Evolutionary conservation across 2,113 vertebrate genomes (phyloP), one percentile per base, ranked within the genome.

Genomic region (Echinops telfairi): DNA sequence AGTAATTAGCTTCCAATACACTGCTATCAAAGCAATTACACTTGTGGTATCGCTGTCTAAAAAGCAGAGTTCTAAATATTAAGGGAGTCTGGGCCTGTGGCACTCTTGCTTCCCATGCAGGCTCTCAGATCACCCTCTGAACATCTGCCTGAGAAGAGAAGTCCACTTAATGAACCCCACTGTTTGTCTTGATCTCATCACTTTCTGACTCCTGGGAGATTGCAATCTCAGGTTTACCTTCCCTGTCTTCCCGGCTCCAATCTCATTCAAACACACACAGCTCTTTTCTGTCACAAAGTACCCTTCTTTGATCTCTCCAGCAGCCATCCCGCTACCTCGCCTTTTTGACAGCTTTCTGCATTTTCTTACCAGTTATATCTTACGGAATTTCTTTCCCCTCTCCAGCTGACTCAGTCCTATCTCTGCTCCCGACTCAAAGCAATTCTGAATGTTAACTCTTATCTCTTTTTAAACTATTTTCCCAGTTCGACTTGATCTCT

Each of bases 211-310:
- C 4, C 23, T 64, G 77, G 15, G n/a, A 83, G 20, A 22, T 19
- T 70, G 6, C 31, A 58, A 79, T 66, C n/a, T 29, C 16, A 12
- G 75, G 38, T 83, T 83, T 86, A 53, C 60, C 60, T 62, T 38
- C 6, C 43, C 15, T 66, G 17, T 36, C 36, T 84, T 36, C 76
- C 22, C 83, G 43, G 38, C 6, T 40, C 84, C 75, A 82, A 88
- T 91, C 25, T 91, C 47, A 53, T 53, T 57, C 47, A 89, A 84
- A 66, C 23, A 76, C 8, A 6, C 23, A 43, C 19, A 88, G 47
- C 10, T 83, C n/a, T 89, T 93, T 88, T 79, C 58, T 25, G 20
- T 53, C 38, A 70, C 25, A 81, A 91, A 80, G n/a, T 58, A 68
- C 10, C 60, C 10, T 40, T 2, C 70, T 71, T 33, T 73, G 36